Evolutionary conservation across 2,113 vertebrate species (phyloP), one percentile per base, ranked within the genome.

Genomic region (Tachycineta bicolor): DNA sequence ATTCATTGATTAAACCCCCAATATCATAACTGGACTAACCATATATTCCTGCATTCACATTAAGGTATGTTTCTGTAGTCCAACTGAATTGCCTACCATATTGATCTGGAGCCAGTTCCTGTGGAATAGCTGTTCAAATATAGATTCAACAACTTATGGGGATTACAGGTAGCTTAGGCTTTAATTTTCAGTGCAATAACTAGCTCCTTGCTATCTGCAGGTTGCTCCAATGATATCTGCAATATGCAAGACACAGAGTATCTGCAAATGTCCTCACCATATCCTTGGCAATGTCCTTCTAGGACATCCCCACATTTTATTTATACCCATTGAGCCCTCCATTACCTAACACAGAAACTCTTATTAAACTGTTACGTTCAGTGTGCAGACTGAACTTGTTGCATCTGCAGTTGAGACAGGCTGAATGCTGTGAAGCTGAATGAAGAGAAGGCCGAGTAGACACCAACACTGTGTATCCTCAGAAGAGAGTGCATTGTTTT

Each of bases 91-190:
- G 8, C 25, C 13, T 24, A 5, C 13, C 25, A 10, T 33, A 7
- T 26, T 87, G 12, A 12, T 77, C 46, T 80, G 52, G 22, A 84
- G 9, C 10, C 15, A 3, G 4, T 50, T 74, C 34, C 12, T 25
- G 21, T 53, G 20, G 52, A 70, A 16, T 39, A 67, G 4, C 7
- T 81, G 12, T n/a, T 74, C 59, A 81, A 91, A 87, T 43, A 67
- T 0, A 46, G 3, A 46, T 39, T 23, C 37, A 46, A 14, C 21
- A 76, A 19, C 11, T 63, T 0, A 0, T 33, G 8, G 47, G 37
- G 15, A 88, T 47, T 55, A 75, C 29, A 76, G 10, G 46, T 25
- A 87, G 19, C 13, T 28, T 31, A 59, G 21, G 6, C 10, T 90
- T 33, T 62, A 73, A 63, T 71, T 29, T 67, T 39, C 13, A 82